Percentiles rank a stretch among this genome's conserved stretches.
phyloP scores from a whole-genome alignment of 1,140 invertebrate genomes.

The Drosophila pseudoobscura region DNA sequence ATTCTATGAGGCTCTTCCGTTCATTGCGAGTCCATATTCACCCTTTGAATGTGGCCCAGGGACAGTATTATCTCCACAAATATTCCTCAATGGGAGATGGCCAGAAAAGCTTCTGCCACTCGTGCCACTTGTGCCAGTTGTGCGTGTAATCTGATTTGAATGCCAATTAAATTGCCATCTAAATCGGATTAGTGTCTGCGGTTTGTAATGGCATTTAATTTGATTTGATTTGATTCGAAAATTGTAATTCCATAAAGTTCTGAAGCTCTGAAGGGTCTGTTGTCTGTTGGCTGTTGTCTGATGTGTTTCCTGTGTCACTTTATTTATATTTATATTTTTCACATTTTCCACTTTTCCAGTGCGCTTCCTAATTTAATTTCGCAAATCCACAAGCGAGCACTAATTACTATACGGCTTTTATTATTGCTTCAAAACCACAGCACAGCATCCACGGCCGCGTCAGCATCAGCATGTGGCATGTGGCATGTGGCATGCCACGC shows the following conservation, averaged over 20 bases:
- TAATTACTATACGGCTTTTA: constrained; percentile 55
- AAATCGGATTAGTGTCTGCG: constrained; percentile 34
- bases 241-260: constrained; percentile 10
- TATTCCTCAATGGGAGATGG: background rate
- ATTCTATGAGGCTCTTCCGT: too few relatives aligned
- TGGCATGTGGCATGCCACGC: too few relatives aligned
- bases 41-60: too few relatives aligned
- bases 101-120: constrained; percentile 1
- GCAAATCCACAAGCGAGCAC: constrained; percentile 41
- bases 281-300: too few relatives aligned
- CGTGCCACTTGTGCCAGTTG: too few relatives aligned
- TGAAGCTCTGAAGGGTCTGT: too few relatives aligned
- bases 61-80: too few relatives aligned
- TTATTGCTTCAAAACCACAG: constrained; percentile 27
- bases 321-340: constrained; percentile 28
- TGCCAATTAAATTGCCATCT: constrained; percentile 8
- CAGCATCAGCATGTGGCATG: too few relatives aligned
- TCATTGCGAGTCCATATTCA: too few relatives aligned
- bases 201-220: constrained; percentile 14
- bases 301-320: background rate
- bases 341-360: constrained; percentile 16
- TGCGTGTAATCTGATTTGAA: constrained; percentile 20
- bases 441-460: background rate
- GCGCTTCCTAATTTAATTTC: constrained; percentile 54
- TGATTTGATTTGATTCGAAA: constrained; percentile 3